A percentile compares a stretch with the other conserved stretches of the same genome.
Evolutionary conservation across 1,140 invertebrate genomes (phyloP).

Genomic region (Chymomyza costata): DNA sequence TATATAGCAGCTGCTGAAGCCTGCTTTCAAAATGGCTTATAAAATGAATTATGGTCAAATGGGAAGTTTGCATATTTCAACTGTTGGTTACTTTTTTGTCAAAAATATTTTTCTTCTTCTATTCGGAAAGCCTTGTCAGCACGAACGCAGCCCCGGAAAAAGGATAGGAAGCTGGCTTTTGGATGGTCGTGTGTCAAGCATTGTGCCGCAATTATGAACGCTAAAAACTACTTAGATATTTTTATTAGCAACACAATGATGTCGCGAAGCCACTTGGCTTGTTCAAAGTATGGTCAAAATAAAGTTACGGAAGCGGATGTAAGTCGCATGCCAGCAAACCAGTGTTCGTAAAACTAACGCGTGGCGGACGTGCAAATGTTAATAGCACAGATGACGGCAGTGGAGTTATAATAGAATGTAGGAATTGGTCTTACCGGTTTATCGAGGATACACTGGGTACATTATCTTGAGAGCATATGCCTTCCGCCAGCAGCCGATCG

Average conservation of each 20-base stretch:
- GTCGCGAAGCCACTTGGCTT: neutral
- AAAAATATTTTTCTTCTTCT: too few species aligned
- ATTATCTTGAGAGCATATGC: slow-evolving; percentile 98
- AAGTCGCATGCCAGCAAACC: slow-evolving; percentile 57
- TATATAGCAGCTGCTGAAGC: slow-evolving; percentile 24
- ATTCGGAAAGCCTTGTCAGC: slow-evolving; percentile 11
- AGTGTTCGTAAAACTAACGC: slow-evolving; percentile 22
- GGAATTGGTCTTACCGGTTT: slow-evolving; percentile 88
- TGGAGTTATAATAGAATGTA: slow-evolving; percentile 18
- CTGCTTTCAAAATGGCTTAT: slow-evolving; percentile 22
- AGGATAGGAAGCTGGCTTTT: slow-evolving; percentile 54
- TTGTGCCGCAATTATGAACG: slow-evolving; percentile 71
- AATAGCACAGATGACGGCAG: slow-evolving; percentile 8
- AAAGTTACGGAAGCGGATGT: slow-evolving; percentile 51
- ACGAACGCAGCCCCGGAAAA: slow-evolving; percentile 49
- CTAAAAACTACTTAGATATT: slow-evolving; percentile 72
- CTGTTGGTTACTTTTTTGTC: too few species aligned
- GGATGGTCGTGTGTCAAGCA: slow-evolving; percentile 73
- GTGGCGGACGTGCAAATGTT: slow-evolving; percentile 32
- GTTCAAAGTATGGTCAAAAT: neutral
- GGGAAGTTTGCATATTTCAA: slow-evolving; percentile 53
- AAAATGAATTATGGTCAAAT: slow-evolving; percentile 51
- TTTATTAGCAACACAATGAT: slow-evolving; percentile 48
- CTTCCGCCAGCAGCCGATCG: slow-evolving; percentile 95
- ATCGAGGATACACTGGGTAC: slow-evolving; percentile 99